Base-by-base conservation (phyloP, 1,140 invertebrate species). In the Dendrolimus punctatus region DNA sequence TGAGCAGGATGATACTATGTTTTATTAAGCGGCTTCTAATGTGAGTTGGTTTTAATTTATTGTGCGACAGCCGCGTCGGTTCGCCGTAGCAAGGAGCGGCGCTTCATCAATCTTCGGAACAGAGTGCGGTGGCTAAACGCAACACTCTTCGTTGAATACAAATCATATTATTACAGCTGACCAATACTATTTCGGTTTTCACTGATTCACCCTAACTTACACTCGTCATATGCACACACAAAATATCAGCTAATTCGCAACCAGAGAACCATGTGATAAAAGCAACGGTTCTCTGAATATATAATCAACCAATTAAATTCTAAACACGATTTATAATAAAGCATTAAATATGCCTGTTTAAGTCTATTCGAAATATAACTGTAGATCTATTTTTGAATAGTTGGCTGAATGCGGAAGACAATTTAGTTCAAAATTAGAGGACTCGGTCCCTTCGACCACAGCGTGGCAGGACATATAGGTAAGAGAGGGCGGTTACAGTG, bases 41-140 rank as follows among this genome's bases (percentile, higher is more conserved):
- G 70, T 72, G 73, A 76, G 73, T 72, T 68, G 68, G 60, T 70
- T 75, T 77, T 85, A 85, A 85, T 85, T 85, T 85, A 85, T 85
- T 62, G 77, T 71, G 68, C 71, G 75, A 83, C 82, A 85, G 82
- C 77, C 80, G 76, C 64, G 59, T 62, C 57, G 66, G 62, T 68
- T 65, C 73, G 57, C 57, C 62, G 64, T 66, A 69, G 68, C 65
- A 68, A 23, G 73, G 68, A 72, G 68, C 66, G 66, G 59, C 62
- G 70, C 58, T 66, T 73, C 79, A 85, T 85, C 76, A 83, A 85
- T 85, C 80, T 83, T 77, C 51, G 49, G 50, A 59, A 55, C 60
- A 56, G 66, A 69, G 67, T 73, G 69, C 72, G 66, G 68, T 64
- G 64, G 61, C 60, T 71, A 62, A 71, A 68, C 63, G 64, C 60